Evolutionary conservation across 2,113 vertebrate species (phyloP).

Genomic region (Mustela nigripes): DNA sequence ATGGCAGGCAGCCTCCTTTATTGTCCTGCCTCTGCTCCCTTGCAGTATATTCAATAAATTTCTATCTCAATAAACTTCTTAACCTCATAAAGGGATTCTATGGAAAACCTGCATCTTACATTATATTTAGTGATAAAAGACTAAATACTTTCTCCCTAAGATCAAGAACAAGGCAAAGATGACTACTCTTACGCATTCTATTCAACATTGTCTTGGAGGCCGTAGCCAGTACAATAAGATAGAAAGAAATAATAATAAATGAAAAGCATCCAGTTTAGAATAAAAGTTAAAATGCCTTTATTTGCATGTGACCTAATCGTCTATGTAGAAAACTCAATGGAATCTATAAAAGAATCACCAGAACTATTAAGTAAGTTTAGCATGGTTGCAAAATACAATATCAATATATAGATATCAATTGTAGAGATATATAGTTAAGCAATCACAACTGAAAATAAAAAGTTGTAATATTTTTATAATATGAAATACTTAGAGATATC

Average conservation of each 20-base stretch:
- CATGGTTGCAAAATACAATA: not conserved
- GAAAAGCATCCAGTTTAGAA: not conserved
- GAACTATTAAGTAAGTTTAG: constrained; percentile 6
- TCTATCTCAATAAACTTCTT: not conserved
- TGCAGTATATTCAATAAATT: not conserved
- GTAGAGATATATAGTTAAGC: not conserved
- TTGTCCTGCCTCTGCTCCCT: not conserved
- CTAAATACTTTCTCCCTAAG: not conserved
- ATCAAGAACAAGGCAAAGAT: not conserved
- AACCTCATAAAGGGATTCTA: not conserved
- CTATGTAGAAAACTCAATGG: not conserved
- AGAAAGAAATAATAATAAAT: not conserved
- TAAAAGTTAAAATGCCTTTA: not conserved
- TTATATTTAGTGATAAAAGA: not conserved
- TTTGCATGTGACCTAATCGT: not conserved
- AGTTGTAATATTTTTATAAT: not conserved
- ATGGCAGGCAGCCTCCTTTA: not conserved
- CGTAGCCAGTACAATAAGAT: not conserved
- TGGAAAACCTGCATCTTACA: not conserved
- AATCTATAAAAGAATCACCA: not conserved
- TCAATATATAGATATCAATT: not conserved
- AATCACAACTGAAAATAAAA: constrained; percentile 6
- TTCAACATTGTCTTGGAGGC: not conserved
- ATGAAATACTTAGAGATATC: not conserved
- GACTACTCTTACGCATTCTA: not conserved